Conservation (phyloP, 2,888 invertebrate genomes). For the Slavum lentiscoides region DNA sequence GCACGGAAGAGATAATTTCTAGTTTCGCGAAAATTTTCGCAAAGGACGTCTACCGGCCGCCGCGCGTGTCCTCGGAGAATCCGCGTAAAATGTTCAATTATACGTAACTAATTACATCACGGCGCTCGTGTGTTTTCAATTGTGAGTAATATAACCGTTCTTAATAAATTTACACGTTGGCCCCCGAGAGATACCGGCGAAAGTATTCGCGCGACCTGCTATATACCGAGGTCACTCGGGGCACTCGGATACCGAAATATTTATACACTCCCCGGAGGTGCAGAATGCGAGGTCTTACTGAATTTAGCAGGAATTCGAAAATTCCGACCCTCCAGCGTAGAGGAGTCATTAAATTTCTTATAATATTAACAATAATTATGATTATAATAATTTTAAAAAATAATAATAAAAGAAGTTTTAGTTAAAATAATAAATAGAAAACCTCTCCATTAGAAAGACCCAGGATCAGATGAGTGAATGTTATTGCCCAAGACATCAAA, state of each 20-base stretch:
- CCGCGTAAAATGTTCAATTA: slow-evolving; percentile 26
- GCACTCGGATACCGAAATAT: slow-evolving; percentile 6
- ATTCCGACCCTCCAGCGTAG: not conserved
- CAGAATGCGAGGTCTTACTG: not conserved
- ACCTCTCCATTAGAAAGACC: no score
- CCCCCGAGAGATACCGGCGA: not conserved
- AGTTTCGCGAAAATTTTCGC: slow-evolving; percentile 26
- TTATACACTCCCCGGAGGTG: not conserved
- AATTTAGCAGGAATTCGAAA: not conserved
- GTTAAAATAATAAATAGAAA: no score
- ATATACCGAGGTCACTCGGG: not conserved
- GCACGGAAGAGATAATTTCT: slow-evolving; percentile 52
- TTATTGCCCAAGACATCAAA: no score
- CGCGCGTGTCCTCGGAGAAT: slow-evolving; percentile 15
- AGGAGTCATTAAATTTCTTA: not conserved
- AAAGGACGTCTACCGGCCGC: not conserved
- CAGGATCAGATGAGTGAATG: no score
- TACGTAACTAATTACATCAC: not conserved
- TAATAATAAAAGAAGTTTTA: no score
- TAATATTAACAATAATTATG: not conserved
- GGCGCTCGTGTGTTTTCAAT: slow-evolving; percentile 26
- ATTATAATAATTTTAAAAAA: no score
- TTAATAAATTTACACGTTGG: slow-evolving; percentile 27
- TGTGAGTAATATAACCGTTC: slow-evolving; percentile 30
- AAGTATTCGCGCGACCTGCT: not conserved